These are phyloP conservation scores for Patella vulgata DNA, from an alignment of 1,140 invertebrate genomes.

Conservation along the genomic window DNA sequence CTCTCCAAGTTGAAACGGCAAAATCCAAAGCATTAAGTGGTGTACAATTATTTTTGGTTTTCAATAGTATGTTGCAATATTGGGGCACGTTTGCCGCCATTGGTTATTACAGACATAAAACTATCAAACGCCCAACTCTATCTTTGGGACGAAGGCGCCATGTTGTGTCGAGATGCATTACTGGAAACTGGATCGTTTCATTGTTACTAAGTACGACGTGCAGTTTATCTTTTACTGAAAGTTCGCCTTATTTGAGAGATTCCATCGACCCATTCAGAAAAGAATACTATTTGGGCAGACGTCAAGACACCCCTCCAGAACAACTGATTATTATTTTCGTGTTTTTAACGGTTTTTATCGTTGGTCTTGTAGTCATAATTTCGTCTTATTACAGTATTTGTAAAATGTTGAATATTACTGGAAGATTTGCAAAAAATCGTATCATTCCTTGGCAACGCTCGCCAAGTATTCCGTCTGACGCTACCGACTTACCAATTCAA, in stretches of 20 bases:
- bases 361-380: constrained; percentile 32
- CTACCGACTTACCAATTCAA: constrained; percentile 12
- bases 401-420: constrained; percentile 35
- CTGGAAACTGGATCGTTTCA: constrained; percentile 37
- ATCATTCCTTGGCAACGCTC: constrained; percentile 33
- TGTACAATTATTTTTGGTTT: constrained; percentile 44
- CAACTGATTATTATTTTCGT: constrained; percentile 28
- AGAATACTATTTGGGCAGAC: constrained; percentile 7
- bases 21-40: constrained; percentile 25
- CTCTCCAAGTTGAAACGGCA: constrained; percentile 3
- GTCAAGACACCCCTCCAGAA: constrained; percentile 1
- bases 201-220: constrained; percentile 33
- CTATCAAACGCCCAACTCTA: constrained; percentile 37
- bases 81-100: constrained; percentile 51
- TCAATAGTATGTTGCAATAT: constrained; percentile 46
- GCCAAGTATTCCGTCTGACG: constrained; percentile 28
- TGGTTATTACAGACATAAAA: constrained; percentile 46
- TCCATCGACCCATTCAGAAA: constrained; percentile 38
- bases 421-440: constrained; percentile 29
- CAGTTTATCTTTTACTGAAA: constrained; percentile 31
- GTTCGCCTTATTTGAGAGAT: constrained; percentile 14
- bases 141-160: constrained; percentile 31
- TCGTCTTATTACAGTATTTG: constrained; percentile 47
- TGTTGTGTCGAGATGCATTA: constrained; percentile 40
- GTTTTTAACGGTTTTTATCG: constrained; percentile 23